Conservation (phyloP, 2,888 invertebrate species). For the Acronicta leporina region DNA sequence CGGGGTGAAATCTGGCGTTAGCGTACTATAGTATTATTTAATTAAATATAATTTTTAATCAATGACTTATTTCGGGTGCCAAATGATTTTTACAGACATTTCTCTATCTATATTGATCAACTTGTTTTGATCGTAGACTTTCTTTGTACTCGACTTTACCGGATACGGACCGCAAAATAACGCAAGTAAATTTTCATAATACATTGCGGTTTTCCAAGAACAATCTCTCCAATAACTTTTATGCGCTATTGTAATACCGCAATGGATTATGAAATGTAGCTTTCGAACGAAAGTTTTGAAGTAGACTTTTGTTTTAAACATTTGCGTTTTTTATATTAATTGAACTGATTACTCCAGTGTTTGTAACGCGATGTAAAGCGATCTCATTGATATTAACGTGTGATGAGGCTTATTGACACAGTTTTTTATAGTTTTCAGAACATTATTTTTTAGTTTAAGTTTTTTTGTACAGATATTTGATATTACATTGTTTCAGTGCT, state of each 20-base stretch:
- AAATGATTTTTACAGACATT: constrained; percentile 30
- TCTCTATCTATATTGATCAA: constrained; percentile 21
- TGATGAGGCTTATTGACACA: constrained; percentile 79
- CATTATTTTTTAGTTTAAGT: constrained; percentile 69
- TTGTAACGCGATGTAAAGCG: constrained; percentile 61
- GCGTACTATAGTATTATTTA: constrained; percentile 46
- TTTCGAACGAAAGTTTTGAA: constrained; percentile 24
- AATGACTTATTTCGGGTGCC: constrained; percentile 36
- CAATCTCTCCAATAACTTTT: constrained; percentile 17
- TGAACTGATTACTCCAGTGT: constrained; percentile 49
- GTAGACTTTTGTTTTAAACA: constrained; percentile 11
- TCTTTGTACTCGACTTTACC: constrained; percentile 27
- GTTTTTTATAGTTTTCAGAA: constrained; percentile 64
- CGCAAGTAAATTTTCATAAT: constrained; percentile 15
- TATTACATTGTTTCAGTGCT: constrained; percentile 69
- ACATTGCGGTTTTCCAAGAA: constrained; percentile 37
- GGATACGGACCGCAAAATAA: constrained; percentile 34
- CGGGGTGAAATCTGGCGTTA: constrained; percentile 42
- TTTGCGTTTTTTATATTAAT: constrained; percentile 20
- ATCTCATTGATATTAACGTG: constrained; percentile 80
- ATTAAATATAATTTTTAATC: constrained; percentile 20
- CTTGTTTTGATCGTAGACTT: constrained; percentile 16
- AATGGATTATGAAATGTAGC: constrained; percentile 19
- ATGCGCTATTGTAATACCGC: constrained; percentile 24
- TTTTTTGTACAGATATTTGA: constrained; percentile 76